Base-by-base conservation (phyloP, 2,888 invertebrate genomes). In the Proisotoma minuta region DNA sequence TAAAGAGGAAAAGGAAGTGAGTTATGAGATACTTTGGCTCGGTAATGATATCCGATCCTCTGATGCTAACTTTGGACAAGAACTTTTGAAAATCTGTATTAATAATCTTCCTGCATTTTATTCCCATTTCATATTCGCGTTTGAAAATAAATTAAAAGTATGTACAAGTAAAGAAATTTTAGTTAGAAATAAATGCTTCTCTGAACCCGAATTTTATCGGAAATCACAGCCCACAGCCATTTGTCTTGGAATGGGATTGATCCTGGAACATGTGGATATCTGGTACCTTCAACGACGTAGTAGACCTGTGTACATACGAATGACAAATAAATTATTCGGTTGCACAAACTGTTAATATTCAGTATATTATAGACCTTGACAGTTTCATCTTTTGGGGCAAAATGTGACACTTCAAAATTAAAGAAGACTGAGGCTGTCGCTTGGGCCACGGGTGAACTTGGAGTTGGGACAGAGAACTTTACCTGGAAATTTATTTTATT, bases 381-480 rank as follows among this genome's bases (percentile, higher is more conserved):
- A 5, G 48, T 24, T 10, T 73, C 69, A 26, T 65, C 62, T 27
- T 43, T 39, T 15, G 54, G 47, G 1, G 61, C 59, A 49, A 69
- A 73, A 29, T 64, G 53, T 1, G 62, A 58, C 22, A 70, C 63
- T 29, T 73, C 73, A 60, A 71, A 65, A 8, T 62, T 50, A 43
- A 73, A 73, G 58, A 62, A 73, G 2, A 73, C 70, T 1, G 73
- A 73, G 2, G 69, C 73, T 8, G 71, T 71, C 2, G 73, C 71
- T 15, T 52, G 57, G 20, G 73, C 68, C 5, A 73, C 67, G 1
- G 73, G 73, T 18, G 52, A 56, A 4, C 60, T 58, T 4, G 56
- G 48, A 15, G 65, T 69, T 0, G 73, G 71, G 1, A 63, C 34
- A 2, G 71, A 73, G 39, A 70, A 73, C 39, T 66, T 69, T 1